These are phyloP conservation scores for Eurytoma californica DNA, from an alignment of 2,888 invertebrate species.

Conservation along the genomic window DNA sequence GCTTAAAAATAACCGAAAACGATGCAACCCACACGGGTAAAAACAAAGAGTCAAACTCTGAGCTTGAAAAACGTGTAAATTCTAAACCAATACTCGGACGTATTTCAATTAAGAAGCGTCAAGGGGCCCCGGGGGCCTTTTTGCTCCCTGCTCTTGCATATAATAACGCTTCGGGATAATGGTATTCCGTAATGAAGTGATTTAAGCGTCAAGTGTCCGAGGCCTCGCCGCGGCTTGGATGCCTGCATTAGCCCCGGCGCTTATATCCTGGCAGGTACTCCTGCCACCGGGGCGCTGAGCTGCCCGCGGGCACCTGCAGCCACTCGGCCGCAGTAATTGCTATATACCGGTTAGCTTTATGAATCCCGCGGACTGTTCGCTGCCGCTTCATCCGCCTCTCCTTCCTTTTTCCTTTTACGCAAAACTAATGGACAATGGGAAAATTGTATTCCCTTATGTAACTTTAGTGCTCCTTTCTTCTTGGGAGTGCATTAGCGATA, in stretches of 20 bases:
- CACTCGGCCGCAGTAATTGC: conserved; percentile 45
- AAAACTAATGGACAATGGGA: conserved; percentile 44
- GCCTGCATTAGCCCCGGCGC: conserved; percentile 52
- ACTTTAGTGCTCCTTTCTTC: background rate
- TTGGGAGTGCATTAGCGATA: too few species aligned
- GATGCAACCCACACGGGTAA: background rate
- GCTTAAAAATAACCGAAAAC: too few species aligned
- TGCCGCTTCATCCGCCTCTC: background rate
- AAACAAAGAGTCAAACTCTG: background rate
- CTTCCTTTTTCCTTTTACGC: conserved; percentile 19
- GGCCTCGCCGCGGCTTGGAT: conserved; percentile 11
- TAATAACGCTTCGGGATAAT: conserved; percentile 6
- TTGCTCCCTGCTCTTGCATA: conserved; percentile 25
- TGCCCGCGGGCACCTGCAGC: conserved; percentile 43
- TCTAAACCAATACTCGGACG: background rate
- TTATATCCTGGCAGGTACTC: conserved; percentile 46
- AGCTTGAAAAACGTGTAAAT: too few species aligned
- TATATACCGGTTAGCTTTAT: conserved; percentile 45
- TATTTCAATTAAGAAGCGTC: conserved; percentile 25
- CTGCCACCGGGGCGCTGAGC: conserved; percentile 39
- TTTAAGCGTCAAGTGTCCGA: conserved; percentile 51
- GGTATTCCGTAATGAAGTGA: conserved; percentile 46
- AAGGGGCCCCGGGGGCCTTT: background rate
- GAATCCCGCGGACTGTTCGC: conserved; percentile 32
- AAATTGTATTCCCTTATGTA: conserved; percentile 27